These are phyloP conservation scores for Pantala flavescens DNA, from an alignment of 1,140 invertebrate genomes.

Conservation along the genomic window DNA sequence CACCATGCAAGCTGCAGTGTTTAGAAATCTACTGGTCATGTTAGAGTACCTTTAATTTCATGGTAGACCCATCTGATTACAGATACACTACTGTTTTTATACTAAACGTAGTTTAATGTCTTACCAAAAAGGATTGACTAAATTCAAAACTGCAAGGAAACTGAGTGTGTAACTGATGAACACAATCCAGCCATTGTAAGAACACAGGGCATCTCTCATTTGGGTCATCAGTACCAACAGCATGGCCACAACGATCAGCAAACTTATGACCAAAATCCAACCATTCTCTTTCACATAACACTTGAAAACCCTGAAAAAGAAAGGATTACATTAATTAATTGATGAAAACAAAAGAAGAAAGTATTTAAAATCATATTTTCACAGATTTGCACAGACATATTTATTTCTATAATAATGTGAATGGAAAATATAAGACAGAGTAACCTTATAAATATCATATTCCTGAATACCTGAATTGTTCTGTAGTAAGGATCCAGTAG, in stretches of 20 bases:
- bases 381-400: too few relatives aligned
- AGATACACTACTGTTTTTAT: too few relatives aligned
- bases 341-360: too few relatives aligned
- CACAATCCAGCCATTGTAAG: constrained; percentile 93
- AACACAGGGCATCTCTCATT: constrained; percentile 95
- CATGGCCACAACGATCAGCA: constrained; percentile 84
- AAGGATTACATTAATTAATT: constrained; percentile 17
- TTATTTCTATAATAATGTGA: too few relatives aligned
- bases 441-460: too few relatives aligned
- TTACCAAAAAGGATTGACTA: constrained; percentile 82
- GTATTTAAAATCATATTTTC: neutral
- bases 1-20: too few relatives aligned
- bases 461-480: constrained; percentile 62
- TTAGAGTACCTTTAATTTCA: too few relatives aligned
- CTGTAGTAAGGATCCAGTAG: constrained; percentile 88
- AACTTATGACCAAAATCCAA: constrained; percentile 96
- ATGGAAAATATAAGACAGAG: too few relatives aligned
- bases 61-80: too few relatives aligned
- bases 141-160: constrained; percentile 94
- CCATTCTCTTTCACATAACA: constrained; percentile 90
- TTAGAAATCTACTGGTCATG: too few relatives aligned
- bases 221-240: constrained; percentile 62
- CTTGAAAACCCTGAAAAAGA: constrained; percentile 68
- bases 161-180: constrained; percentile 82
- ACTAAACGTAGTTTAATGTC: too few relatives aligned